Evolutionary conservation across 1,140 invertebrate species (phyloP).

Genomic region (Pararge aegeria): DNA sequence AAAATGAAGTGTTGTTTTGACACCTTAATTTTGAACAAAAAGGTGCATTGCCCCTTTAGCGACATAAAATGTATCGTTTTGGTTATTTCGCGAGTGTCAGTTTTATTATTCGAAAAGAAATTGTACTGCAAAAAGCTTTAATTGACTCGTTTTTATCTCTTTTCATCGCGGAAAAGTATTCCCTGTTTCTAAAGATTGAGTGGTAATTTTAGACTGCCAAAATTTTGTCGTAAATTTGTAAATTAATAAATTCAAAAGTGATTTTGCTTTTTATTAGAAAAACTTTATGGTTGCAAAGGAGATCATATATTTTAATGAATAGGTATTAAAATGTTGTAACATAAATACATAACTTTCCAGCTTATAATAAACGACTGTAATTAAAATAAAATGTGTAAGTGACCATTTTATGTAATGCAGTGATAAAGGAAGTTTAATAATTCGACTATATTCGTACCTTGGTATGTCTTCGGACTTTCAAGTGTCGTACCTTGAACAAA

Average conservation of each 20-base stretch:
- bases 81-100: background rate
- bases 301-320: no score
- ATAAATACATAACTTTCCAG: no score
- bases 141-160: background rate
- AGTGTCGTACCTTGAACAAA: no score
- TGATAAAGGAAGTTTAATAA: no score
- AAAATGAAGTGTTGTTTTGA: conserved; percentile 1
- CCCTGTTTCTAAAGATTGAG: background rate
- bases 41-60: background rate
- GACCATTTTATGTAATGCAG: no score
- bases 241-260: background rate
- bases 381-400: no score
- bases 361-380: no score
- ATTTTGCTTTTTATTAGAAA: background rate
- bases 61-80: background rate
- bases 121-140: background rate
- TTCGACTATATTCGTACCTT: no score
- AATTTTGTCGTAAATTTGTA: background rate
- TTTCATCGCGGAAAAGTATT: background rate
- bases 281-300: background rate
- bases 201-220: background rate
- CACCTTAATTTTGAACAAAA: background rate
- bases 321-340: no score
- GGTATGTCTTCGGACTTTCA: no score
- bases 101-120: background rate